These are phyloP conservation scores for Neelides sp. DNA, from an alignment of 1,140 invertebrate genomes.

Conservation along the genomic window DNA sequence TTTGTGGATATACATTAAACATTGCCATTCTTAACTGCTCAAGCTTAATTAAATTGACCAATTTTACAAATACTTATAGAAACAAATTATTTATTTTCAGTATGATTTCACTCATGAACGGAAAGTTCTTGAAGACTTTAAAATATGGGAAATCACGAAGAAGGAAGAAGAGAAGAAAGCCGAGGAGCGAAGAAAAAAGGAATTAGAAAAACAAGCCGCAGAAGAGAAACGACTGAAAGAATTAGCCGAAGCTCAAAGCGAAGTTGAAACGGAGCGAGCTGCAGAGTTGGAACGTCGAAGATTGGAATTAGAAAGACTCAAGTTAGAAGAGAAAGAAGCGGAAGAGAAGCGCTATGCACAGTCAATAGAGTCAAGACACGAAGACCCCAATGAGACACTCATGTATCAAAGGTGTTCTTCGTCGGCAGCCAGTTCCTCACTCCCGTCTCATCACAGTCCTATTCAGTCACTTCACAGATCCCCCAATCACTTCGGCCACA, in stretches of 20 bases:
- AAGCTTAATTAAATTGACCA: not conserved
- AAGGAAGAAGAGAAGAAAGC: slow-evolving; percentile 1
- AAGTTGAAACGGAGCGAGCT: not conserved
- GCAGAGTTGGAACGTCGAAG: not conserved
- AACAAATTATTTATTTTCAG: slow-evolving; percentile 17
- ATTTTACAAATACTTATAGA: not conserved
- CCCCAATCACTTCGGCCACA: no score
- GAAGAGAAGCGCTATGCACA: not conserved
- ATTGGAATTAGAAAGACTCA: not conserved
- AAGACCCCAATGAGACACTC: no score
- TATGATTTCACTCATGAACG: slow-evolving; percentile 27
- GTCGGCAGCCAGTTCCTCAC: slow-evolving; percentile 1
- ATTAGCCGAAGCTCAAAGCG: not conserved
- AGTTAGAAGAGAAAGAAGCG: not conserved
- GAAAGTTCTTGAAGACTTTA: slow-evolving; percentile 7
- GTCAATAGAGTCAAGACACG: not conserved
- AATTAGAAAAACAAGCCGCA: slow-evolving; percentile 3
- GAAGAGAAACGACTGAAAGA: not conserved
- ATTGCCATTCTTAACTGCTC: no score
- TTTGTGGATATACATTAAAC: no score
- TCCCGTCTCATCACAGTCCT: not conserved
- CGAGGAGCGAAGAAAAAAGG: slow-evolving; percentile 1
- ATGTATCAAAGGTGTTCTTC: not conserved
- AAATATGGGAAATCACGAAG: not conserved
- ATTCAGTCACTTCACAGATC: not conserved